Conservation (phyloP, 2,888 invertebrate species). For the Silvanus unidentatus region DNA sequence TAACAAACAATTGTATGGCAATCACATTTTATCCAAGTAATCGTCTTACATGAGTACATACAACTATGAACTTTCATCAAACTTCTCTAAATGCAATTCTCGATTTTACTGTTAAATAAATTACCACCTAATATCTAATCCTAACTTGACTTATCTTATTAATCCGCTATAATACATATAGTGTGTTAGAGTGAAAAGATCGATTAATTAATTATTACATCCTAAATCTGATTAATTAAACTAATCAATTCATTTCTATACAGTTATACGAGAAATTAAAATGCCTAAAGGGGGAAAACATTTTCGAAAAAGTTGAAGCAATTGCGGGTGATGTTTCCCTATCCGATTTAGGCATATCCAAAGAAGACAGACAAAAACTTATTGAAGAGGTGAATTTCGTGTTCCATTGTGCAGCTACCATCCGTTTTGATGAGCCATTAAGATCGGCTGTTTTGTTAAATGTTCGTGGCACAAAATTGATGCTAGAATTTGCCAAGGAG, state of each 20-base stretch:
- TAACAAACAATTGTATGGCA: too few species aligned
- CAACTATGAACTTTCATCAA: too few species aligned
- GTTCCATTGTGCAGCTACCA: conserved; percentile 74
- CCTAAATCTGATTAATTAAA: neutral
- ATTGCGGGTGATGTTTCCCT: conserved; percentile 68
- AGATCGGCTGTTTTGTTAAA: conserved; percentile 87
- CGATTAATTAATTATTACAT: too few species aligned
- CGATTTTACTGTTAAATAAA: too few species aligned
- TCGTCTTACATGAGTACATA: too few species aligned
- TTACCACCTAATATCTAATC: too few species aligned
- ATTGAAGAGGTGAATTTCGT: conserved; percentile 70
- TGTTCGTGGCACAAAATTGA: conserved; percentile 81
- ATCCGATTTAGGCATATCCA: conserved; percentile 63
- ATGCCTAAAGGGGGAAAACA: conserved; percentile 54
- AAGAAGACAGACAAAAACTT: conserved; percentile 58
- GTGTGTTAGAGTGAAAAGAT: too few species aligned
- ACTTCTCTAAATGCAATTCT: too few species aligned
- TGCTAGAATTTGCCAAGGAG: conserved; percentile 75
- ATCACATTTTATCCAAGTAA: too few species aligned
- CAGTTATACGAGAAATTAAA: conserved; percentile 75
- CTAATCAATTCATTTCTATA: conserved; percentile 24
- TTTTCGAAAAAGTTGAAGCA: conserved; percentile 63
- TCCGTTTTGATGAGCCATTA: conserved; percentile 84
- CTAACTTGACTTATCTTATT: too few species aligned
- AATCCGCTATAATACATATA: too few species aligned